A percentile compares a stretch with the other conserved stretches of the same genome.
phyloP scores from a whole-genome alignment of 2,797 vertebrate species.

The Artibeus lituratus region DNA sequence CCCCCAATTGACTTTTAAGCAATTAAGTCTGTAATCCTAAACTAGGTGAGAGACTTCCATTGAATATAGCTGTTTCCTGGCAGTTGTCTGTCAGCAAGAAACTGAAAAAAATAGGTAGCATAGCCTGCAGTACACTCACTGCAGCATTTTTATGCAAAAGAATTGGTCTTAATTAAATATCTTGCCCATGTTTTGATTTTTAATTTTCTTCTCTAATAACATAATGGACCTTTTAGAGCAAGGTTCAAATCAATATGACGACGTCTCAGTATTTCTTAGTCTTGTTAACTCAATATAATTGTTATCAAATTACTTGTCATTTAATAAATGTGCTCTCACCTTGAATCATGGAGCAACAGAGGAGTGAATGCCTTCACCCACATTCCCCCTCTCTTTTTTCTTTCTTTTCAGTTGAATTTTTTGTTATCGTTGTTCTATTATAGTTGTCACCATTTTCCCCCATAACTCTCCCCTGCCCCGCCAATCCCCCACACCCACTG shows the following conservation, averaged over 20 bases:
- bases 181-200: constrained; percentile 46
- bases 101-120: not conserved
- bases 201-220: constrained; percentile 43
- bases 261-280: not conserved
- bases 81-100: not conserved
- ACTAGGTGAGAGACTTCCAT: not conserved
- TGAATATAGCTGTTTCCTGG: not conserved
- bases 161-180: constrained; percentile 13
- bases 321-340: not conserved
- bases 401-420: too few species aligned
- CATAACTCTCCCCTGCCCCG: too few species aligned
- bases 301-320: not conserved
- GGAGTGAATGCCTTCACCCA: not conserved
- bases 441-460: too few species aligned
- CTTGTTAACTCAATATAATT: not conserved
- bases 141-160: not conserved
- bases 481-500: too few species aligned
- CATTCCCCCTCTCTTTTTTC: not conserved
- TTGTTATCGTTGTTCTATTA: too few species aligned
- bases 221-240: not conserved
- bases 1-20: not conserved
- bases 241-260: constrained; percentile 31
- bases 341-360: not conserved
- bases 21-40: not conserved
- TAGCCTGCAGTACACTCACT: not conserved